These are phyloP conservation scores for Dascyllus trimaculatus DNA, from an alignment of 2,113 vertebrate genomes.

Conservation along the genomic window DNA sequence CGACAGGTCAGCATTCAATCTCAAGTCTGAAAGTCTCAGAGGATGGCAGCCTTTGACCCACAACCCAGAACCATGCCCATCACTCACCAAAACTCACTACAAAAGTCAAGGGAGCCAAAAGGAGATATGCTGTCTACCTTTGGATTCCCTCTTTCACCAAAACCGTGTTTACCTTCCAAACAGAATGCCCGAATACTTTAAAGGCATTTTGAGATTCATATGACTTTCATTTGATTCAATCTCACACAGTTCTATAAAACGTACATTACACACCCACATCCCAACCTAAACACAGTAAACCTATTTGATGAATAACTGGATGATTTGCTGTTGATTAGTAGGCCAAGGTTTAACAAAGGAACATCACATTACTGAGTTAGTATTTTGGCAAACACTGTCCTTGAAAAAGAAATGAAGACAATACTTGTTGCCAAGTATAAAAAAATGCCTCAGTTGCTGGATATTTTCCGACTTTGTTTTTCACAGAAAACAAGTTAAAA, in stretches of 20 bases:
- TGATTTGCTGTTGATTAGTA: conserved; percentile 21
- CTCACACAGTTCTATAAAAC: neutral
- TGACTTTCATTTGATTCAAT: conserved; percentile 11
- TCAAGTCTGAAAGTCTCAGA: conserved; percentile 36
- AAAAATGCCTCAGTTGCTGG: too few relatives aligned
- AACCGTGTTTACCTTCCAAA: conserved; percentile 32
- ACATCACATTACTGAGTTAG: neutral
- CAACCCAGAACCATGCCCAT: conserved; percentile 47
- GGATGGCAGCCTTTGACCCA: conserved; percentile 40
- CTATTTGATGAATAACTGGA: conserved; percentile 7
- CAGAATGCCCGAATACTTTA: neutral
- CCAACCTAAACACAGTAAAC: neutral
- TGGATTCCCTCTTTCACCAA: conserved; percentile 69
- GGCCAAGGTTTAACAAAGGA: neutral
- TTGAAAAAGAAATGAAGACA: neutral
- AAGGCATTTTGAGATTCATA: neutral
- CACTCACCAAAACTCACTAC: conserved; percentile 52
- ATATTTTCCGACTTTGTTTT: too few relatives aligned
- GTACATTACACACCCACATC: neutral
- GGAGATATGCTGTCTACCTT: conserved; percentile 53
- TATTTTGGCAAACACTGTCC: neutral
- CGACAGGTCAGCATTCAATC: conserved; percentile 68
- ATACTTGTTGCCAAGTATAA: neutral
- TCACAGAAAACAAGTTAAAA: too few relatives aligned
- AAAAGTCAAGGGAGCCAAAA: conserved; percentile 69